Evolutionary conservation across 2,888 invertebrate genomes (phyloP).

Genomic region (Aquatica leii): DNA sequence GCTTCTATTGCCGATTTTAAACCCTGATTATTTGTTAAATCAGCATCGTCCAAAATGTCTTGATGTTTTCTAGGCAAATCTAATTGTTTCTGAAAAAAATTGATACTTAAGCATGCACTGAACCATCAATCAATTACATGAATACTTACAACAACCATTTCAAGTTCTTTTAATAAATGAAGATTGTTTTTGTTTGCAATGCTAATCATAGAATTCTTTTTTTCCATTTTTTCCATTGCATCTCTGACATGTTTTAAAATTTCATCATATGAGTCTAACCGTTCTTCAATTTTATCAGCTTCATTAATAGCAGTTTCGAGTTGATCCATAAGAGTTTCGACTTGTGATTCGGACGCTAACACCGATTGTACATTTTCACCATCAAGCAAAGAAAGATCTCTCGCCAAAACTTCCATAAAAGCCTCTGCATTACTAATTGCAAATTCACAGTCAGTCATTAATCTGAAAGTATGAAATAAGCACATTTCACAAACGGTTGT

Average conservation of each 20-base stretch:
- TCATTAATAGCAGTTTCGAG: constrained; percentile 80
- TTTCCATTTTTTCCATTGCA: constrained; percentile 90
- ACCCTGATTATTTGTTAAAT: constrained; percentile 71
- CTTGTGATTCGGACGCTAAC: constrained; percentile 86
- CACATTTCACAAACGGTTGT: too few species aligned
- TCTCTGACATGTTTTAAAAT: constrained; percentile 85
- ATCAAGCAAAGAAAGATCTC: constrained; percentile 85
- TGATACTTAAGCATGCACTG: too few species aligned
- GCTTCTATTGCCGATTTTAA: constrained; percentile 72
- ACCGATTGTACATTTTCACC: constrained; percentile 93
- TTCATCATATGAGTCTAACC: constrained; percentile 81
- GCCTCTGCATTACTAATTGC: constrained; percentile 89
- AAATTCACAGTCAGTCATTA: constrained; percentile 85
- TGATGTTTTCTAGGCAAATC: constrained; percentile 75
- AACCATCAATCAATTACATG: not conserved
- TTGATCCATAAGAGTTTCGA: constrained; percentile 78
- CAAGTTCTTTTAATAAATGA: constrained; percentile 78
- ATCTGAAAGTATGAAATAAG: constrained; percentile 60
- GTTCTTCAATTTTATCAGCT: constrained; percentile 75
- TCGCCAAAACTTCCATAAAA: constrained; percentile 80
- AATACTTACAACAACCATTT: constrained; percentile 75
- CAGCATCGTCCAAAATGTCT: constrained; percentile 74
- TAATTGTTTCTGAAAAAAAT: constrained; percentile 67
- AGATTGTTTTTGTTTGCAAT: constrained; percentile 87
- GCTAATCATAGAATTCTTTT: constrained; percentile 87